These are phyloP conservation scores for Maconellicoccus hirsutus DNA, from an alignment of 1,140 invertebrate genomes.

Conservation along the genomic window DNA sequence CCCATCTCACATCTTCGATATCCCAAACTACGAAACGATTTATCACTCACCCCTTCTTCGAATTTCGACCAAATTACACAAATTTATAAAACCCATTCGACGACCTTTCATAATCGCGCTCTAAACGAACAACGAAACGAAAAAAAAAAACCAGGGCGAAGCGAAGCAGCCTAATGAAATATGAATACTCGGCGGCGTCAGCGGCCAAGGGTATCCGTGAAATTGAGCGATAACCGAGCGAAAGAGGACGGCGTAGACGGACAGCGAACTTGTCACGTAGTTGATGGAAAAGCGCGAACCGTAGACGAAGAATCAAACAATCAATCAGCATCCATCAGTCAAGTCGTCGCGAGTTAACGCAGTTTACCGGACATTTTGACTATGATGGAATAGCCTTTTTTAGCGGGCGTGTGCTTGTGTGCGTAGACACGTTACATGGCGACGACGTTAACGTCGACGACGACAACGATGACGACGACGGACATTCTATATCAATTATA, in stretches of 20 bases:
- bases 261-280: constrained; percentile 15
- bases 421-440: neutral
- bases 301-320: constrained; percentile 20
- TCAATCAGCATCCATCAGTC: constrained; percentile 22
- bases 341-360: constrained; percentile 19
- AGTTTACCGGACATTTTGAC: constrained; percentile 19
- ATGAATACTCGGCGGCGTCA: neutral
- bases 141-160: too few relatives aligned
- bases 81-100: too few relatives aligned
- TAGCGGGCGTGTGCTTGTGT: too few relatives aligned
- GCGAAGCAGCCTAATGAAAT: constrained; percentile 3
- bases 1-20: too few relatives aligned
- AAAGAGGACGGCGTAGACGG: neutral
- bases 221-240: constrained; percentile 14
- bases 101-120: too few relatives aligned
- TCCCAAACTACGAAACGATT: too few relatives aligned
- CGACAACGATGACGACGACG: neutral
- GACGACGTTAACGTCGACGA: too few relatives aligned
- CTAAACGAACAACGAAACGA: too few relatives aligned
- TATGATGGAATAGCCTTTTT: constrained; percentile 14
- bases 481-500: constrained; percentile 22
- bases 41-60: too few relatives aligned
- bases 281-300: constrained; percentile 15
- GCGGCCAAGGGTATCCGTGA: neutral
- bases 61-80: too few relatives aligned